Conservation (phyloP, 2,888 invertebrate species). For the Callimorpha dominula region DNA sequence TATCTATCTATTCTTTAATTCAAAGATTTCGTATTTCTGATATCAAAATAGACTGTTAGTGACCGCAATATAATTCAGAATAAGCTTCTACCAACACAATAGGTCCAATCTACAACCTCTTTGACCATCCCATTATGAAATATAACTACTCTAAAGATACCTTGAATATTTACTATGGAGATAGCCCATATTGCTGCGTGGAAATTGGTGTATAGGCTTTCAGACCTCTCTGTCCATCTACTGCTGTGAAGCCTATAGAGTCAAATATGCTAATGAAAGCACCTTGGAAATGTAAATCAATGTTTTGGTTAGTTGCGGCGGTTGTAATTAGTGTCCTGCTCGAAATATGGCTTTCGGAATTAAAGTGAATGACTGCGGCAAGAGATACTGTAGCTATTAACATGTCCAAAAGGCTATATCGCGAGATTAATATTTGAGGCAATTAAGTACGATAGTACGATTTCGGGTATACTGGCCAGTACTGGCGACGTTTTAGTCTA, state of each 20-base stretch:
- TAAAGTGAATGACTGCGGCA: neutral
- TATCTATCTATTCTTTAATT: too few relatives aligned
- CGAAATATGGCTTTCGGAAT: constrained; percentile 2
- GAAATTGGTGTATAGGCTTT: constrained; percentile 5
- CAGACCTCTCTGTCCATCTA: constrained; percentile 22
- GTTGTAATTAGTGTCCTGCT: constrained; percentile 6
- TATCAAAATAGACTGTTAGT: neutral
- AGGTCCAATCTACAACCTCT: neutral
- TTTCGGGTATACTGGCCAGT: neutral
- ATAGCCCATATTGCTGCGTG: constrained; percentile 26
- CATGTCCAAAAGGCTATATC: neutral
- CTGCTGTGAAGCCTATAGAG: constrained; percentile 15
- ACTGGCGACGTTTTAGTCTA: neutral
- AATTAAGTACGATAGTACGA: neutral
- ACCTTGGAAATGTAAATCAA: constrained; percentile 48
- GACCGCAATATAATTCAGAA: neutral
- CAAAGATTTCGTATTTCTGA: neutral
- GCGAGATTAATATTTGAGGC: neutral
- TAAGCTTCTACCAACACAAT: neutral
- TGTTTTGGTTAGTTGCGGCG: constrained; percentile 37
- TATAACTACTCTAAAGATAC: constrained; percentile 3
- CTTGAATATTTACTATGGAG: constrained; percentile 30
- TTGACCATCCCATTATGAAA: constrained; percentile 15
- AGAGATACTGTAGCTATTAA: neutral
- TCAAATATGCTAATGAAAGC: constrained; percentile 46